Percentiles rank a stretch among this genome's conserved stretches.
Conservation (phyloP, 1,140 invertebrate genomes). For the Drosophila nannoptera region DNA sequence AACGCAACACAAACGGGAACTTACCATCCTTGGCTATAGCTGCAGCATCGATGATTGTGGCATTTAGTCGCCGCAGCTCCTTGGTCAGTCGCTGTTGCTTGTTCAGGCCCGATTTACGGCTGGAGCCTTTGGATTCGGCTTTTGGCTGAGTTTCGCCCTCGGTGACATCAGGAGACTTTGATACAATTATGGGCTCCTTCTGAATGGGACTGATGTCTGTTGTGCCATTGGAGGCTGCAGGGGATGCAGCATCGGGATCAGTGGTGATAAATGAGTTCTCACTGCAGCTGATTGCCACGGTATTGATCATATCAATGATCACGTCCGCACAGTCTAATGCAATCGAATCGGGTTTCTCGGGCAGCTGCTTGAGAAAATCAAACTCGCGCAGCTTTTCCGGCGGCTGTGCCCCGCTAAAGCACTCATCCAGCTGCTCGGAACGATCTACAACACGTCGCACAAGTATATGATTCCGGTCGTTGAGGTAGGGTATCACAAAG, state of each 20-base stretch:
- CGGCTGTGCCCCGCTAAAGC: constrained; percentile 41
- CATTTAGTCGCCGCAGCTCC: constrained; percentile 73
- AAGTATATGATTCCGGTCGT: constrained; percentile 73
- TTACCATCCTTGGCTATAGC: constrained; percentile 60
- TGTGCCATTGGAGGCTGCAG: background rate
- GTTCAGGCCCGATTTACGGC: constrained; percentile 26
- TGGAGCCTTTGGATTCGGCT: constrained; percentile 15
- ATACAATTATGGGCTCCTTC: constrained; percentile 18
- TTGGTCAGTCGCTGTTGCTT: constrained; percentile 64
- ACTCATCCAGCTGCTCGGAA: constrained; percentile 63
- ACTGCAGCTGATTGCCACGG: constrained; percentile 76
- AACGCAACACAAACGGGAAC: constrained; percentile 1
- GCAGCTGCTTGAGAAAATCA: constrained; percentile 36
- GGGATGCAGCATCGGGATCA: constrained; percentile 41
- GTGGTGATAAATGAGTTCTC: constrained; percentile 69
- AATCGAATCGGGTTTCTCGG: constrained; percentile 11
- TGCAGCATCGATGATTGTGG: constrained; percentile 73
- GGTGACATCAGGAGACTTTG: background rate
- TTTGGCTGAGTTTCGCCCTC: constrained; percentile 10
- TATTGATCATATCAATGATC: constrained; percentile 74
- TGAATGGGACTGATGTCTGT: constrained; percentile 17
- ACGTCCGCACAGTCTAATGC: constrained; percentile 61
- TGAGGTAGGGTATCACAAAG: constrained; percentile 73
- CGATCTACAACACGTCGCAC: constrained; percentile 73
- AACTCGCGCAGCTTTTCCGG: constrained; percentile 41